A percentile compares a stretch with the other conserved stretches of the same genome.
phyloP scores from a whole-genome alignment of 2,888 invertebrate species.

The Onthophagus sagittarius region DNA sequence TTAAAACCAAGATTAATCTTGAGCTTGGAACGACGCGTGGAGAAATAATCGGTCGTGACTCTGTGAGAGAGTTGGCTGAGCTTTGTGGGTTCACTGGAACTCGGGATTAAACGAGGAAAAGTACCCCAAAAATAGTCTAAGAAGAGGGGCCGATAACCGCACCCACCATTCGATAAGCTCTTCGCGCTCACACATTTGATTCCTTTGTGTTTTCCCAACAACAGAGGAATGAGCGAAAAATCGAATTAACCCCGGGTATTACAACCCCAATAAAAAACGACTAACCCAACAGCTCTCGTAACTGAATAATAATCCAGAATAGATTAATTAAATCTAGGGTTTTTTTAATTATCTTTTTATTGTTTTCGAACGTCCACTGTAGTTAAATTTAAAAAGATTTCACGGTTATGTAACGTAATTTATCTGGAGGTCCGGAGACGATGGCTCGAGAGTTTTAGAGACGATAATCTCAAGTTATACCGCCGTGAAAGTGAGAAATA shows the following conservation, averaged over 20 bases:
- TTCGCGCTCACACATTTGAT: background rate
- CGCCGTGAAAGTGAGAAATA: too few species aligned
- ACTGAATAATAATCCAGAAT: too few species aligned
- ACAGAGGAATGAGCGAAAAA: background rate
- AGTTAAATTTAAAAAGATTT: too few species aligned
- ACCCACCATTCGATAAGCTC: background rate
- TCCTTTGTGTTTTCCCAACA: background rate
- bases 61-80: background rate
- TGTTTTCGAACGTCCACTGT: too few species aligned
- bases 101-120: background rate
- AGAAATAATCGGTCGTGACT: background rate
- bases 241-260: background rate
- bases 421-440: background rate
- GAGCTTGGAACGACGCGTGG: background rate
- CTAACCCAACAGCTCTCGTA: too few species aligned
- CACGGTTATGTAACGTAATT: too few species aligned
- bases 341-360: too few species aligned
- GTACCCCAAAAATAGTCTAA: background rate
- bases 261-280: background rate
- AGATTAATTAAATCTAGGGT: too few species aligned
- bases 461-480: background rate
- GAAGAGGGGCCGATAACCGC: background rate
- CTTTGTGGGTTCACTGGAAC: background rate
- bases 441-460: background rate
- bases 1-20: background rate